Evolutionary conservation across 37 sponge, comb jelly and placozoan genomes (phyloP), one percentile per base, ranked within the genome.

Genomic region (Theonella swinhoei): DNA sequence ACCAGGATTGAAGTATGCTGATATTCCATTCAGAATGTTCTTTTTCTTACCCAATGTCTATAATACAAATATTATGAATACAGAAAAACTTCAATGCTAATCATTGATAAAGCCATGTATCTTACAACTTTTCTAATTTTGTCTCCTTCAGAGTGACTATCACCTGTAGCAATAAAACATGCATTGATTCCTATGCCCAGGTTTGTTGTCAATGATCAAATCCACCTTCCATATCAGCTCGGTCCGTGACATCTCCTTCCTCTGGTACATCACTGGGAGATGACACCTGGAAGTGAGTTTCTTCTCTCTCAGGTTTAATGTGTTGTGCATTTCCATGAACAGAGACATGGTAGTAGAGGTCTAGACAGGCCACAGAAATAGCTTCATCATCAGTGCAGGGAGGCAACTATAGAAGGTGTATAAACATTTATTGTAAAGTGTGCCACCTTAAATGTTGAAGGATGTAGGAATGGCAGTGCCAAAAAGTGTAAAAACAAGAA

Each of bases 1-100:
- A 14, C 86, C 86, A 23, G 91, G 91, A 66, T 90, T 90, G 72
- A 90, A 90, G 31, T 80, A 86, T 8, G 80, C 77, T 0, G 86
- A 85, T 25, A 90, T 69, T 42, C 77, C 83, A 37, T 80, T 73
- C 42, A 90, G 40, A 33, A 90, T 90, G 33, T 64, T 38, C 75
- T 72, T 83, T 42, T 19, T 78, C 32, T 60, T 78, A 3, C 36
- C 33, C 33, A 67, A 9, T 9, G 17, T 14, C 54, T 47, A 47
- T 47, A 7, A 7, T 14, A 17, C 54, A 47, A 47, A 47, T 47
- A 47, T 47, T 47, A 47, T 47, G 7, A 14, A 17, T 47, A 47
- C 7, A 14, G 54, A 17, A 47, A n/a, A n/a, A n/a, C n/a, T n/a
- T n/a, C n/a, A n/a, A n/a, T n/a, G n/a, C n/a, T n/a, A n/a, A n/a